Conservation (phyloP, 2,113 vertebrate genomes). For the Oxyruncus cristatus region DNA sequence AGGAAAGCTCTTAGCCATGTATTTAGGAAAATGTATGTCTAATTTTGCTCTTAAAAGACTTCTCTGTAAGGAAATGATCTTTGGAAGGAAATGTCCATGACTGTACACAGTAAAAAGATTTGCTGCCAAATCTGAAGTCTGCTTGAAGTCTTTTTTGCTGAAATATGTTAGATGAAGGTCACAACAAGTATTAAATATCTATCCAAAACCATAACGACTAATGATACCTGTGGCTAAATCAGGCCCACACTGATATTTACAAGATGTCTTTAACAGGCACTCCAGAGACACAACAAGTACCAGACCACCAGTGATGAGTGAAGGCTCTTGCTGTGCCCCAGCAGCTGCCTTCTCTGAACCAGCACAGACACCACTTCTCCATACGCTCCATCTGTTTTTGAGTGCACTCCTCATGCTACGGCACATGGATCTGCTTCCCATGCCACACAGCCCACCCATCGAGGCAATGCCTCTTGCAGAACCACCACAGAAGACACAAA, state of each 20-base stretch:
- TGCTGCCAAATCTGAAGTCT: background rate
- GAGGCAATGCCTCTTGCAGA: background rate
- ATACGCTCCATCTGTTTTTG: background rate
- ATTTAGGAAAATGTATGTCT: background rate
- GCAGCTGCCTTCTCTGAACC: background rate
- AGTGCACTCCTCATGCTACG: accelerated
- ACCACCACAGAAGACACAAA: background rate
- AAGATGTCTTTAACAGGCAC: background rate
- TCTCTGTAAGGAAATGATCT: background rate
- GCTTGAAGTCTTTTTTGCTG: background rate
- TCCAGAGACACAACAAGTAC: background rate
- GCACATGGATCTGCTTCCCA: background rate
- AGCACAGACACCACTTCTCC: background rate
- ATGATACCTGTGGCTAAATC: background rate
- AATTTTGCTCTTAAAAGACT: background rate
- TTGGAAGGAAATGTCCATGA: background rate
- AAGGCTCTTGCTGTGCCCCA: background rate
- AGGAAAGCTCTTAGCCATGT: background rate
- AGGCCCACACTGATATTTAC: background rate
- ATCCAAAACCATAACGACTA: background rate
- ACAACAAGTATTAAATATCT: background rate
- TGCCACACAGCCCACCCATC: background rate
- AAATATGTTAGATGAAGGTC: background rate
- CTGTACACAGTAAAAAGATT: background rate
- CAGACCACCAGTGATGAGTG: background rate